phyloP scores from a whole-genome alignment of 2,888 invertebrate species.

The Acheta domesticus region DNA sequence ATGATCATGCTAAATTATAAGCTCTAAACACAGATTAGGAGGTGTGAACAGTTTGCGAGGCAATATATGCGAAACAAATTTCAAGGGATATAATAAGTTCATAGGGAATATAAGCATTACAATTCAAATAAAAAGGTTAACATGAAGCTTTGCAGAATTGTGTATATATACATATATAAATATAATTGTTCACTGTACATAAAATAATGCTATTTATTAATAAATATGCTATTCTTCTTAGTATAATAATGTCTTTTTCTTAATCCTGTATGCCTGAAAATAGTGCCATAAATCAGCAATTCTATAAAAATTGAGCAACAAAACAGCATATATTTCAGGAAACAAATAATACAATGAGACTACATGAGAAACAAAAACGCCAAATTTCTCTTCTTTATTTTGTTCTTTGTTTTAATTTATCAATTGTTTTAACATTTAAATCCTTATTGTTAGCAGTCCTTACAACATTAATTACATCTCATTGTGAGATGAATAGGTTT shows the following conservation, averaged over 20 bases:
- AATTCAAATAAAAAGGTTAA: neutral
- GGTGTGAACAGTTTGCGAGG: neutral
- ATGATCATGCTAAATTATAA: neutral
- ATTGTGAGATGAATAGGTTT: too few relatives aligned
- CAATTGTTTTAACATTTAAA: too few relatives aligned
- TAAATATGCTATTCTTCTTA: conserved; percentile 18
- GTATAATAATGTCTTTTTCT: neutral
- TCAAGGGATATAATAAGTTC: neutral
- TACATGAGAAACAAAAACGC: too few relatives aligned
- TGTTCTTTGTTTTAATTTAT: too few relatives aligned
- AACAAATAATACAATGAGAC: too few relatives aligned
- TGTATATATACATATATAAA: conserved; percentile 9
- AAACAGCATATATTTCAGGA: too few relatives aligned
- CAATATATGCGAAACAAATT: neutral
- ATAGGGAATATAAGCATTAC: neutral
- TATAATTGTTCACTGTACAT: conserved; percentile 18
- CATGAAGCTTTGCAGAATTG: conserved; percentile 18
- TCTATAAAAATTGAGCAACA: too few relatives aligned
- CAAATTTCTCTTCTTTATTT: too few relatives aligned
- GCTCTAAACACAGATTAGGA: neutral
- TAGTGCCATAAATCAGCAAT: too few relatives aligned
- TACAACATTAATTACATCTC: too few relatives aligned
- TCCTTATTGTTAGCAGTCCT: too few relatives aligned
- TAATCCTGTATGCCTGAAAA: too few relatives aligned
- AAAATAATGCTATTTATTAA: conserved; percentile 18